Conservation (phyloP, 2,888 invertebrate species). For the Drosophila prostipennis region DNA sequence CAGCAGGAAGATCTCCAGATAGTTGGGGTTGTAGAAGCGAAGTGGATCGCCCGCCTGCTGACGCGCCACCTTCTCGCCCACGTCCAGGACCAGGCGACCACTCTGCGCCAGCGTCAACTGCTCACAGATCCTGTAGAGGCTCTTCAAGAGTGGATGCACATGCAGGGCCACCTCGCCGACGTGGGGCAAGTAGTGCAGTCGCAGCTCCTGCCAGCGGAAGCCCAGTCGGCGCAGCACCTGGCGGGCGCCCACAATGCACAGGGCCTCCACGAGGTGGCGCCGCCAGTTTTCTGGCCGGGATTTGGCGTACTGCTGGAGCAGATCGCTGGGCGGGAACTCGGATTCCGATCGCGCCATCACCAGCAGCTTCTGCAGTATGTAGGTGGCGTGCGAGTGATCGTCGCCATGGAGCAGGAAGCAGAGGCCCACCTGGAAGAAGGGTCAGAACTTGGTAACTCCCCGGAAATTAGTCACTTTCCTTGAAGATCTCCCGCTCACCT, state of each 20-base stretch:
- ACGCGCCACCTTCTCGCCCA: constrained; percentile 57
- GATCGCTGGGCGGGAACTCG: constrained; percentile 37
- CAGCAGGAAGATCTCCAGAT: constrained; percentile 81
- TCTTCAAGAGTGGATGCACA: constrained; percentile 84
- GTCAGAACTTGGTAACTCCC: background rate
- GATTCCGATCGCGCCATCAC: constrained; percentile 47
- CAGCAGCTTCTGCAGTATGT: constrained; percentile 79
- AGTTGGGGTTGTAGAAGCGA: constrained; percentile 73
- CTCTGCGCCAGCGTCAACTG: constrained; percentile 79
- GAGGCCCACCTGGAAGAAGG: constrained; percentile 71
- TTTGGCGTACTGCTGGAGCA: constrained; percentile 76
- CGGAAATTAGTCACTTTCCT: background rate
- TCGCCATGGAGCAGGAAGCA: constrained; percentile 81
- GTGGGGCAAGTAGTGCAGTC: constrained; percentile 81
- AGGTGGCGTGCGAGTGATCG: constrained; percentile 66
- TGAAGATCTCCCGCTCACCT: too few species aligned
- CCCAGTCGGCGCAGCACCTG: constrained; percentile 83
- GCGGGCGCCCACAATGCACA: constrained; percentile 84
- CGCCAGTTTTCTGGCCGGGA: constrained; percentile 83
- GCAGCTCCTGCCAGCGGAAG: constrained; percentile 72
- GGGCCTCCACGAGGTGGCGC: constrained; percentile 85
- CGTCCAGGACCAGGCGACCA: constrained; percentile 61
- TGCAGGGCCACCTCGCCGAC: constrained; percentile 78
- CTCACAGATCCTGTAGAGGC: constrained; percentile 84
- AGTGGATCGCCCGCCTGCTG: constrained; percentile 52